Base-by-base conservation (phyloP, 2,113 vertebrate species). In the Suncus etruscus region DNA sequence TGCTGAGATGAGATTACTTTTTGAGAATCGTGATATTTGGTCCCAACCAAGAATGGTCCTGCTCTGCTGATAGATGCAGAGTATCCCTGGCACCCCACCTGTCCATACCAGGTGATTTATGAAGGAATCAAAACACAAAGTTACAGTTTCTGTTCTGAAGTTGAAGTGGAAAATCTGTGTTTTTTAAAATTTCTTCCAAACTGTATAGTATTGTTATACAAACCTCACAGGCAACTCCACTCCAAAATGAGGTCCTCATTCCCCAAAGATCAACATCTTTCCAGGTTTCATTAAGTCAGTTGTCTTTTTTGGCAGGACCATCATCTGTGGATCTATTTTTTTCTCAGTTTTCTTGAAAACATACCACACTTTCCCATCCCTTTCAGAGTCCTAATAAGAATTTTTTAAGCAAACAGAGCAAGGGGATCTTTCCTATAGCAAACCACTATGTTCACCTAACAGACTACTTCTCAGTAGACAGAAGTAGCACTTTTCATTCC, bases 181-280 rank as follows among this genome's bases (percentile, higher is more conserved):
- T 80, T 73, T 85, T 73, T 83, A 10, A 50, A 14, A 3, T 61
- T 79, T 50, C 65, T 90, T 69, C 79, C 90, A 63, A 93, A 70
- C 63, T 80, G 11, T 11, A 61, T 45, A 83, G 31, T 91, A 65
- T 9, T 50, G 45, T 58, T 88, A 87, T 5, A 31, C n/a, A 31
- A 65, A 31, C 58, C 45, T 12, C 48, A 32, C 32, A 24, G 47
- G 72, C 76, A 54, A 65, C 20, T 74, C 7, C 54, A 29, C 32
- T 86, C 25, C 87, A 84, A 91, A n/a, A 91, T 65, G 70, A 76
- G 24, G 79, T 11, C 39, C 68, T 29, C 61, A 2, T 51, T 93
- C 94, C 89, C 86, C 73, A 15, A 82, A 84, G 32, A 91, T 82
- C 50, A 11, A 25, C 68, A 10, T 75, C 93, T 95, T 90, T 68